Base-by-base conservation (phyloP, 1,140 invertebrate species). In the Asbolus verrucosus region DNA sequence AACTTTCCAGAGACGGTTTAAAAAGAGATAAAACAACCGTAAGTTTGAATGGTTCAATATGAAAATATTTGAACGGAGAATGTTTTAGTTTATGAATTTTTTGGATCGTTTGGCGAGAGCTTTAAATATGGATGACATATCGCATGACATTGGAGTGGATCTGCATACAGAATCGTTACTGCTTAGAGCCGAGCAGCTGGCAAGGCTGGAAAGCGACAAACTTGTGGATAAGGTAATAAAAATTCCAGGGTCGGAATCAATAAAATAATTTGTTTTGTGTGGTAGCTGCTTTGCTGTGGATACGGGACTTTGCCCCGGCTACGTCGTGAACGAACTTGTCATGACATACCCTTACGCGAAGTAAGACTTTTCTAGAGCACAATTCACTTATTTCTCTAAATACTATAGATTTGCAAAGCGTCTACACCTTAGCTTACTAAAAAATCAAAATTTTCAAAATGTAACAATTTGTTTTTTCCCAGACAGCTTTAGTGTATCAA, bases 401-500 rank as follows among this genome's bases (percentile, higher is more conserved):
- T n/a, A n/a, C n/a, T n/a, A 59, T 63, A 38, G 61, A 21, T 54
- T 54, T 27, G 46, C 46, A 54, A 54, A 54, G 46, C 19, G 46
- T 21, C 8, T 21, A 19, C 24, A 19, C 21, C 18, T 13, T 54
- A n/a, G 19, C 33, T 36, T 36, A n/a, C 5, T n/a, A 6, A 36
- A 4, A 36, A 36, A 36, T 36, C 33, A 27, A 27, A 4, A 3
- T 27, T 8, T 6, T 36, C 6, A 36, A n/a, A 36, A 2, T n/a
- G 33, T 36, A n/a, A 27, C 24, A 27, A 4, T 8, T 27, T 8
- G 24, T 14, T 31, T 3, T 13, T 27, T 30, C 21, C 41, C 80
- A 93, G 89, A 93, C 91, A 13, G 91, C 92, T 2, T 88, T 92
- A 2, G 90, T 94, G 5, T 94, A 95, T 82, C 92, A 93, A 78